phyloP scores from a whole-genome alignment of 2,797 vertebrate species.

The Cuniculus paca region DNA sequence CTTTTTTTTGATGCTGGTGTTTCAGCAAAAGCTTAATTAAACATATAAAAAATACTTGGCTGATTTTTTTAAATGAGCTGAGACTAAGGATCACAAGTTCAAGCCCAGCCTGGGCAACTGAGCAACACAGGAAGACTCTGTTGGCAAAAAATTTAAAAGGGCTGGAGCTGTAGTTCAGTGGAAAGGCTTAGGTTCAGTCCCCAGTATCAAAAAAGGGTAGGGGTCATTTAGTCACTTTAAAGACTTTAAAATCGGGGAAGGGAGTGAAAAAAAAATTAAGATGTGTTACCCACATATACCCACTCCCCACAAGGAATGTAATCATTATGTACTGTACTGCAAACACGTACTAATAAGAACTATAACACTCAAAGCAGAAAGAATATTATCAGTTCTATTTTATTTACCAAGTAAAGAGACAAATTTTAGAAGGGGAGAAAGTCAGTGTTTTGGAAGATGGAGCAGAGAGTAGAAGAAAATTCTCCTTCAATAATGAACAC shows the following conservation, averaged over 20 bases:
- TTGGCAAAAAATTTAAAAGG: background rate
- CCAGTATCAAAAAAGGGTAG: background rate
- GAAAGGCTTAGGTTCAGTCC: background rate
- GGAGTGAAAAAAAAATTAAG: background rate
- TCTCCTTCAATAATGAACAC: background rate
- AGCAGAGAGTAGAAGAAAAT: background rate
- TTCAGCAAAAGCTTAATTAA: slow-evolving; percentile 52
- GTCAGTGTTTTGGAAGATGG: background rate
- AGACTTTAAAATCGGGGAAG: background rate
- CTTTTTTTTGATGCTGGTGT: background rate
- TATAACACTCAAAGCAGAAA: background rate
- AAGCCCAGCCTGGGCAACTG: background rate
- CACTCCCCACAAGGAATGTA: background rate
- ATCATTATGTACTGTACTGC: background rate
- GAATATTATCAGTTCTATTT: background rate
- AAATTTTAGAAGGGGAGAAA: background rate
- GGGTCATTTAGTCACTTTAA: background rate
- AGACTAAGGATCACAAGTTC: background rate
- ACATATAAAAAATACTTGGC: background rate
- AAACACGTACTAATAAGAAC: background rate
- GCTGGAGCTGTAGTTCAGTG: background rate
- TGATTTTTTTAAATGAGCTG: slow-evolving; percentile 42
- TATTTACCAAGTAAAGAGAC: background rate
- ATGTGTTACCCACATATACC: background rate
- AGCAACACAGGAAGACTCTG: background rate